phyloP scores from a whole-genome alignment of 2,797 vertebrate species.

The Silurus lanzhouensis region DNA sequence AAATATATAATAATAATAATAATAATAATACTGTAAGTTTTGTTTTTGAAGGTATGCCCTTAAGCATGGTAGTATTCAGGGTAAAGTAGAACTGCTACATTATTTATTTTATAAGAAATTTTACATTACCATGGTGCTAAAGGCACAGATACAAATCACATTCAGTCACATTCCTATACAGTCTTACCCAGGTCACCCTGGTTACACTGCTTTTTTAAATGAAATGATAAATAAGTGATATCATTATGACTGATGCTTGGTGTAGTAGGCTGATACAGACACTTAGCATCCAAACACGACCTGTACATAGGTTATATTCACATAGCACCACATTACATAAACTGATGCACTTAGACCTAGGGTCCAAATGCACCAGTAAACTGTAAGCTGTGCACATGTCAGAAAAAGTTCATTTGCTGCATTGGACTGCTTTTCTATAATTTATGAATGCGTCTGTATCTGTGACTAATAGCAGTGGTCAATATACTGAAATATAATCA shows the following conservation, averaged over 20 bases:
- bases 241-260: slow-evolving; percentile 11
- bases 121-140: not conserved
- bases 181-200: not conserved
- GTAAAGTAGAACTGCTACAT: not conserved
- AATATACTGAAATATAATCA: not conserved
- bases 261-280: not conserved
- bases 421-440: not conserved
- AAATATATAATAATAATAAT: too few species aligned
- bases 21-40: too few species aligned
- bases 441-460: not conserved
- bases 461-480: not conserved
- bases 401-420: not conserved
- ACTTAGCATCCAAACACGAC: too few species aligned
- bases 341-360: not conserved
- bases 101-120: not conserved
- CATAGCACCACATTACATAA: not conserved
- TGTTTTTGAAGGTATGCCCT: too few species aligned
- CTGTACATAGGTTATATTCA: not conserved
- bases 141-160: not conserved
- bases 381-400: not conserved
- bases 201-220: not conserved
- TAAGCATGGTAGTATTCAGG: not conserved
- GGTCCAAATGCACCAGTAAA: not conserved
- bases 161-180: not conserved
- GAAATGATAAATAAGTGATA: not conserved